These are phyloP conservation scores for Erpornis zantholeuca DNA, from an alignment of 2,113 vertebrate genomes.

Conservation along the genomic window DNA sequence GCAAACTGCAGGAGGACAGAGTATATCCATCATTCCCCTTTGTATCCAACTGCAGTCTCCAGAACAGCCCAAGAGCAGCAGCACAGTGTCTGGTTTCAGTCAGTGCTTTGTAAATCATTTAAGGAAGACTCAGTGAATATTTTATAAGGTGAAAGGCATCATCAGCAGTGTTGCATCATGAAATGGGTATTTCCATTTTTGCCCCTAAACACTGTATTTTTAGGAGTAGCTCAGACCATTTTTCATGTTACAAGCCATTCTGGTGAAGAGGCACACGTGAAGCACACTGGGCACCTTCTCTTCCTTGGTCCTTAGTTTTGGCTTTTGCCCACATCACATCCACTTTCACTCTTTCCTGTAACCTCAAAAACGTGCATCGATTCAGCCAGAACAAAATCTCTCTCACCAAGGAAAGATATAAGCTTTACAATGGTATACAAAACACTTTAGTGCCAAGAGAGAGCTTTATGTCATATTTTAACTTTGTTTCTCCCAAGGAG, in stretches of 20 bases:
- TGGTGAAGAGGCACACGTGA: not conserved
- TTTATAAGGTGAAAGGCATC: not conserved
- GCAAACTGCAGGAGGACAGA: not conserved
- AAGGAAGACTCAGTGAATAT: not conserved
- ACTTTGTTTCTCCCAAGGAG: not conserved
- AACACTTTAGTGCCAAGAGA: not conserved
- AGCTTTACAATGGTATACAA: not conserved
- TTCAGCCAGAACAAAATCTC: not conserved
- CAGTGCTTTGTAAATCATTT: slow-evolving; percentile 4
- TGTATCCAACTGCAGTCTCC: not conserved
- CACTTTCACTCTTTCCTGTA: not conserved
- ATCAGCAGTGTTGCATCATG: not conserved
- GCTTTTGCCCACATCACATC: not conserved
- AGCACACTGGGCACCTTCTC: not conserved
- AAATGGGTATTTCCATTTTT: not conserved
- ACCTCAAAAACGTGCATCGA: not conserved
- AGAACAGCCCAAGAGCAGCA: not conserved
- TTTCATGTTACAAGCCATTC: not conserved
- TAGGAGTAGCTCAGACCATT: not conserved
- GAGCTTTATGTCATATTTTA: not conserved
- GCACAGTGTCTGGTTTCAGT: not conserved
- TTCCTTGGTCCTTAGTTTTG: not conserved
- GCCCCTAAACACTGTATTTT: not conserved
- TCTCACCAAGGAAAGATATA: not conserved
- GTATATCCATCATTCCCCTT: not conserved